Evolutionary conservation across 2,113 vertebrate species (phyloP).

Genomic region (Nesogale talazaci): DNA sequence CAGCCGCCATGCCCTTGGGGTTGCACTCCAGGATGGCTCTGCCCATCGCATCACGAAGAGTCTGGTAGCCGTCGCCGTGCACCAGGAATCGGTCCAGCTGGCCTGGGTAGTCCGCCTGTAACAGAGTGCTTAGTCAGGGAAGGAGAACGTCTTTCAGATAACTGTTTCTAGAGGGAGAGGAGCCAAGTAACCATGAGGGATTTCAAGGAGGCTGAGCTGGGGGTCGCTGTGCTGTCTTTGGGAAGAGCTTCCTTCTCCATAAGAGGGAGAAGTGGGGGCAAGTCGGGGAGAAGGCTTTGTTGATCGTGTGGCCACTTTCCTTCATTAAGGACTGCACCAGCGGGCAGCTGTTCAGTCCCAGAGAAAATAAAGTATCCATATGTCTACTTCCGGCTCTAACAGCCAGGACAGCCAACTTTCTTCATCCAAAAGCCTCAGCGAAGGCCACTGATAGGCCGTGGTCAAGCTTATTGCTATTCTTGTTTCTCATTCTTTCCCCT

Average conservation of each 20-base stretch:
- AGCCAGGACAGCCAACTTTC: too few relatives aligned
- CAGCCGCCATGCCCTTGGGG: slow-evolving; percentile 75
- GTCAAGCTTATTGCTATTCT: fast-evolving
- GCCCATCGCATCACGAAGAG: slow-evolving; percentile 89
- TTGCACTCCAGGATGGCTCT: slow-evolving; percentile 85
- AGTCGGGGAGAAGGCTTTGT: fast-evolving
- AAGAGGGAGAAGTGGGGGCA: too few relatives aligned
- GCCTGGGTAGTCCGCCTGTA: slow-evolving; percentile 71
- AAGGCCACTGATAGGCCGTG: not conserved
- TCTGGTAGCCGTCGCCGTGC: slow-evolving; percentile 88
- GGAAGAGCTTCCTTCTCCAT: fast-evolving
- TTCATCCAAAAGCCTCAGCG: not conserved
- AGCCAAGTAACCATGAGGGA: not conserved
- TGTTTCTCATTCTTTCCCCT: not conserved
- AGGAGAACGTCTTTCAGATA: not conserved
- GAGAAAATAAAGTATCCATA: not conserved
- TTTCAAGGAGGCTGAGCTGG: not conserved
- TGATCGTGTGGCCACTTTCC: too few relatives aligned
- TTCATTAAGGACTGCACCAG: not conserved
- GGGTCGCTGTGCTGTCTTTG: fast-evolving
- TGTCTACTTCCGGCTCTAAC: too few relatives aligned
- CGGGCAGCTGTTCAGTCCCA: not conserved
- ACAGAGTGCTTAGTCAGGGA: not conserved
- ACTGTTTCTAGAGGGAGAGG: not conserved
- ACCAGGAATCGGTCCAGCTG: slow-evolving; percentile 91